Evolutionary conservation across 2,113 vertebrate species (phyloP), one percentile per base, ranked within the genome.

Genomic region (Struthio camelus): DNA sequence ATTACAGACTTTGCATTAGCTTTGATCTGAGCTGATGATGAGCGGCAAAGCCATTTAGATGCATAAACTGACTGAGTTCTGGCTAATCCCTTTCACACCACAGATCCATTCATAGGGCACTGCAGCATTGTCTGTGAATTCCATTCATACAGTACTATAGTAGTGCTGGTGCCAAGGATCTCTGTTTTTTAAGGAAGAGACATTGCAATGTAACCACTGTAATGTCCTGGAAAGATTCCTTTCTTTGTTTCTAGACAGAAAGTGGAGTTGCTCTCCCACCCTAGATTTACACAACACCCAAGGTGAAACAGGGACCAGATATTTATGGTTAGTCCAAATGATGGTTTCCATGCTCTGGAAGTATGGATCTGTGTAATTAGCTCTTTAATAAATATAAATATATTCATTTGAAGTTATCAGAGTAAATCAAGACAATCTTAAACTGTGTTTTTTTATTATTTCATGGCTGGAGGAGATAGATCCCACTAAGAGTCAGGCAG

Each of bases 241-340:
- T 86, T 28, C 72, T 91, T 96, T 85, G 79, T 94, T 95, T 89
- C 85, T 81, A 92, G 65, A 85, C 67, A 88, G 36, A 62, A 91
- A 8, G 71, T 59, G 36, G 76, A 73, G 67, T 87, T 78, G 6
- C 30, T 64, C 24, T 84, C 77, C 83, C 53, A 61, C 42, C 79
- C 51, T 78, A 48, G 66, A 28, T 93, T 93, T 93, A 71, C 42
- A 79, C 61, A 90, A 56, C 27, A 64, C 32, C 32, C 85, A 75
- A 79, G 71, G 82, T 83, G 82, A 94, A 42, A 53, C 46, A 86
- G 36, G 46, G 85, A 93, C 75, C 72, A 54, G 81, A 80, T 12
- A 36, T 80, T 67, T 88, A 50, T 90, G 73, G 18, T 61, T 90
- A 67, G 70, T 86, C 56, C 69, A 65, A 84, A 65, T 25, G 34